These are phyloP conservation scores for Drosophila melanosoma DNA, from an alignment of 2,888 invertebrate genomes.

Conservation along the genomic window DNA sequence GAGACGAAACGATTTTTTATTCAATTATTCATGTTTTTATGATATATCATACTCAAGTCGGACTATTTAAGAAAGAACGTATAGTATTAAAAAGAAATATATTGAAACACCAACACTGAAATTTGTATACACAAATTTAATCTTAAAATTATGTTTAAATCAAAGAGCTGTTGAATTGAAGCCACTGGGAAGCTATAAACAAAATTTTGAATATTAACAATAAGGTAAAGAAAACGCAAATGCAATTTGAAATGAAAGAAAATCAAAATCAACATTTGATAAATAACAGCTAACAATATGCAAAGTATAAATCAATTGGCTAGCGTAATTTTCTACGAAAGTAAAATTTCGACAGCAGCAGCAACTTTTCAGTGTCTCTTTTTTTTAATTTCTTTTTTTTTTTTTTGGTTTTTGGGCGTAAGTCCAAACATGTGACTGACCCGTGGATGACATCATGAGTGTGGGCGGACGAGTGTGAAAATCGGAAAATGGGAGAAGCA, in stretches of 20 bases:
- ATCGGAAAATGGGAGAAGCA: slow-evolving; percentile 2
- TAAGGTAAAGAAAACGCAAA: neutral
- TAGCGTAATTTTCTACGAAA: slow-evolving; percentile 9
- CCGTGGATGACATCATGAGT: slow-evolving; percentile 68
- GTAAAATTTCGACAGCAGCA: slow-evolving; percentile 1
- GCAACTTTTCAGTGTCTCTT: neutral
- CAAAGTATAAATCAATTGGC: slow-evolving; percentile 11
- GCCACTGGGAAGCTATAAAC: neutral
- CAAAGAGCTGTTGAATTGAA: neutral
- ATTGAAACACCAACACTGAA: neutral
- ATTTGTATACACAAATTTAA: neutral
- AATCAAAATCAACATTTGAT: slow-evolving; percentile 2
- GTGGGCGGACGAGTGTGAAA: slow-evolving; percentile 46
- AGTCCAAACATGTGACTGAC: slow-evolving; percentile 72
- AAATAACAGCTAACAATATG: neutral
- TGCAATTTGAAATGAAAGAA: neutral
- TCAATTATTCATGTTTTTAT: neutral
- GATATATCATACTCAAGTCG: neutral
- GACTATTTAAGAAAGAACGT: neutral
- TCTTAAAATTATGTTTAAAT: neutral
- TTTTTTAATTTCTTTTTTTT: slow-evolving; percentile 36
- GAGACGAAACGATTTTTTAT: no score
- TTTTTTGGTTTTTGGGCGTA: slow-evolving; percentile 50
- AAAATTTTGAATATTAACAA: neutral
- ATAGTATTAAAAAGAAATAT: neutral